Base-by-base conservation (phyloP, 2,113 vertebrate genomes). In the Psilopsiagon aymara region DNA sequence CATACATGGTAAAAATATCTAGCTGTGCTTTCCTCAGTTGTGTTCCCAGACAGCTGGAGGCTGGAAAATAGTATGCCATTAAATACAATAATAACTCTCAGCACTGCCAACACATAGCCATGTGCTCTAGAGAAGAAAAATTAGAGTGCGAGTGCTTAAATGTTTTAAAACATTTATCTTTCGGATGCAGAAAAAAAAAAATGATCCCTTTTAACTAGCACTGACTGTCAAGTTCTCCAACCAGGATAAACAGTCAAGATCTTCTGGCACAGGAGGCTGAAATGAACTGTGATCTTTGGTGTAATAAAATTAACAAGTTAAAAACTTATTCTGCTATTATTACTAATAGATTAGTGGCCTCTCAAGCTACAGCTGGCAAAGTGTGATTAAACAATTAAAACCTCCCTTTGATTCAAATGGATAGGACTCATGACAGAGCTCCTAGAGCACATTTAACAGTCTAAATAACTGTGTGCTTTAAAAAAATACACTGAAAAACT, bases 81-180 rank as follows among this genome's bases (percentile, higher is more conserved):
- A 94, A 96, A 95, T 43, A 76, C n/a, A 94, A 53, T 82, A 86
- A 84, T 39, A 94, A 76, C 46, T 96, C 59, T 68, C 41, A 87
- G 69, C 57, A 68, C 37, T 86, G 86, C 81, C 92, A 92, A 57
- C 88, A 76, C 10, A 28, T 17, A 73, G 59, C 73, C 19, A 18
- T n/a, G 31, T 57, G 67, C 52, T 93, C 64, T 71, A 41, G 87
- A 76, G 81, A 78, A 67, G 41, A 52, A 77, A 60, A n/a, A 83
- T 52, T 35, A 46, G 49, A 62, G 53, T 47, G 67, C 43, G 49
- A 62, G 53, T 47, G 67, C 43, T 82, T 85, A 82, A 90, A 69
- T 52, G 21, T 82, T 97, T 86, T 88, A 73, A 78, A 90, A 88
- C 39, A 71, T 96, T 88, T 76, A 91, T 94, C 51, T 94, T 91